These are phyloP conservation scores for Laterallus jamaicensis DNA, from an alignment of 2,113 vertebrate genomes.

Conservation along the genomic window DNA sequence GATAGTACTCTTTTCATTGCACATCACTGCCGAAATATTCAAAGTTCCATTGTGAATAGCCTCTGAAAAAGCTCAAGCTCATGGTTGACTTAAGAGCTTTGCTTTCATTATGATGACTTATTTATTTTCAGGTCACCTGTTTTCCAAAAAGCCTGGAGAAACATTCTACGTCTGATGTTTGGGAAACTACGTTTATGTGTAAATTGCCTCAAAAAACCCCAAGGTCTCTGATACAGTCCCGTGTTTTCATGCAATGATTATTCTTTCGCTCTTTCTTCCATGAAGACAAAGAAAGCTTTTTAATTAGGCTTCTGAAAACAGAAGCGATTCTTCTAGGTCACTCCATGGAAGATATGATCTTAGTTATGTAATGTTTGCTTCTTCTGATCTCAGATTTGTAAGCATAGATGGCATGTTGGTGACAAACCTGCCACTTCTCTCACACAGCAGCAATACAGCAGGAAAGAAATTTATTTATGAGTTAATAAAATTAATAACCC, in stretches of 20 bases:
- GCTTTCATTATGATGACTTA: not conserved
- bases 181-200: not conserved
- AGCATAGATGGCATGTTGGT: not conserved
- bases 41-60: not conserved
- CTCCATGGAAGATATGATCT: not conserved
- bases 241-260: not conserved
- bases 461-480: not conserved
- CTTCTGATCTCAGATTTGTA: not conserved
- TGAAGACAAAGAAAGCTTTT: not conserved
- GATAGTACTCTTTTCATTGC: not conserved
- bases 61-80: not conserved
- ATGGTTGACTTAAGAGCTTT: not conserved
- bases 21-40: not conserved
- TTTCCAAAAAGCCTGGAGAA: not conserved
- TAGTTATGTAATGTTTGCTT: not conserved
- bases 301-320: not conserved
- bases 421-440: not conserved
- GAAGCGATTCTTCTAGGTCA: not conserved
- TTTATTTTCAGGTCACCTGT: not conserved
- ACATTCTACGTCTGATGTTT: not conserved
- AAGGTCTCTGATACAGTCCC: not conserved
- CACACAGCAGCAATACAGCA: not conserved
- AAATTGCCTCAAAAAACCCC: not conserved
- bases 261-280: not conserved
- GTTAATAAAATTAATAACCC: not conserved